Percentiles rank a stretch among this genome's conserved stretches.
Conservation (phyloP, 64 coral and sea anemone species). For the Montipora cactus region DNA sequence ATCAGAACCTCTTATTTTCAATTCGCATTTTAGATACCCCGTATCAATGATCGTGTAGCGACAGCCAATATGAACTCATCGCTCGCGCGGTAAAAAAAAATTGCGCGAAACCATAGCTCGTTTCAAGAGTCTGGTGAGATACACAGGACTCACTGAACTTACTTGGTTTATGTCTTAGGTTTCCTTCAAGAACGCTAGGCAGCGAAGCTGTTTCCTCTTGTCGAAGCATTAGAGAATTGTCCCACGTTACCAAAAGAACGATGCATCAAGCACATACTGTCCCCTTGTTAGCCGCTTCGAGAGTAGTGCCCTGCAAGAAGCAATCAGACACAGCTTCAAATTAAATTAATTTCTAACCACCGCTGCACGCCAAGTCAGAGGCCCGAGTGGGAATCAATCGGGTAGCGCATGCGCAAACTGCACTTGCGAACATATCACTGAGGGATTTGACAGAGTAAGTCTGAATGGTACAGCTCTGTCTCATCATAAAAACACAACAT, state of each 20-base stretch:
- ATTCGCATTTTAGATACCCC: background rate
- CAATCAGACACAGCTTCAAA: conserved; percentile 2
- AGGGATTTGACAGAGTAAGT: background rate
- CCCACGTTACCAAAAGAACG: background rate
- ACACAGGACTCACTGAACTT: background rate
- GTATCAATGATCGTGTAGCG: background rate
- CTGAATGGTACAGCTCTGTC: background rate
- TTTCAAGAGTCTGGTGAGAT: background rate
- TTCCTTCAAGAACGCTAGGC: conserved; percentile 33
- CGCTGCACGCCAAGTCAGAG: conserved; percentile 16
- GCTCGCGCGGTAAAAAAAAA: background rate
- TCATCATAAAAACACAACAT: background rate
- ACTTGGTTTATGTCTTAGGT: conserved; percentile 26
- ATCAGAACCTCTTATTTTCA: background rate
- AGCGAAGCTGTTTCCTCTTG: conserved; percentile 35
- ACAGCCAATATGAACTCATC: background rate
- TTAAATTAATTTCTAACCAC: background rate
- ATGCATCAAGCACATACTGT: conserved; percentile 53
- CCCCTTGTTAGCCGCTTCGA: conserved; percentile 15
- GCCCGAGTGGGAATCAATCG: background rate
- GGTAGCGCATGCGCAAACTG: conserved; percentile 1
- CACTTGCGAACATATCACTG: background rate
- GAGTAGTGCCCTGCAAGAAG: conserved; percentile 19
- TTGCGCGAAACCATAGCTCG: conserved; percentile 4
- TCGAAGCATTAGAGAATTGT: conserved; percentile 47